phyloP scores from a whole-genome alignment of 2,797 vertebrate genomes.

The Martes flavigula region DNA sequence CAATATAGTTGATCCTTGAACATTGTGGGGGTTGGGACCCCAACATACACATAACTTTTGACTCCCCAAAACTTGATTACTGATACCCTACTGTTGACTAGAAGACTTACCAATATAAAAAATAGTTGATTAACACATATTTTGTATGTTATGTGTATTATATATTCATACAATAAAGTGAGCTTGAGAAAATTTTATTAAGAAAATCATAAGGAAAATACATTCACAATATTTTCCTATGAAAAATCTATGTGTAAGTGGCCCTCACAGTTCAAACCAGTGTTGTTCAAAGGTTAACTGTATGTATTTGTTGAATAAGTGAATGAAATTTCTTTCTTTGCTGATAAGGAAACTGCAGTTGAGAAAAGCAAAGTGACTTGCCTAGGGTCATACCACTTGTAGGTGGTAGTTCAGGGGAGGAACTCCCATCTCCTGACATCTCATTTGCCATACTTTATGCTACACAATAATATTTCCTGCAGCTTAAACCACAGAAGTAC shows the following conservation, averaged over 20 bases:
- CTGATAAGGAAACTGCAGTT: background rate
- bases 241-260: background rate
- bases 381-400: background rate
- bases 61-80: background rate
- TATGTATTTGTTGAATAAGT: background rate
- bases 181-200: background rate
- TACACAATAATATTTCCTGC: slow-evolving; percentile 40
- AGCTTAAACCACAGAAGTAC: slow-evolving; percentile 56
- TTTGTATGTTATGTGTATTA: background rate
- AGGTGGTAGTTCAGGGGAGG: background rate
- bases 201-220: background rate
- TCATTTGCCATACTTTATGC: slow-evolving; percentile 32
- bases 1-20: background rate
- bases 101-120: background rate
- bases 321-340: background rate
- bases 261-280: background rate
- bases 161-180: background rate
- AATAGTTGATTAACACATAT: background rate
- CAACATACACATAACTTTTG: no score
- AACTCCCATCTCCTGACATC: background rate
- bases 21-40: background rate
- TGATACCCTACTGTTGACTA: background rate
- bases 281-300: background rate
- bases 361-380: background rate
- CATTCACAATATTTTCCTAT: background rate